Evolutionary conservation across 2,797 vertebrate species (phyloP), one percentile per base, ranked within the genome.

Genomic region (Oryzias sinensis): DNA sequence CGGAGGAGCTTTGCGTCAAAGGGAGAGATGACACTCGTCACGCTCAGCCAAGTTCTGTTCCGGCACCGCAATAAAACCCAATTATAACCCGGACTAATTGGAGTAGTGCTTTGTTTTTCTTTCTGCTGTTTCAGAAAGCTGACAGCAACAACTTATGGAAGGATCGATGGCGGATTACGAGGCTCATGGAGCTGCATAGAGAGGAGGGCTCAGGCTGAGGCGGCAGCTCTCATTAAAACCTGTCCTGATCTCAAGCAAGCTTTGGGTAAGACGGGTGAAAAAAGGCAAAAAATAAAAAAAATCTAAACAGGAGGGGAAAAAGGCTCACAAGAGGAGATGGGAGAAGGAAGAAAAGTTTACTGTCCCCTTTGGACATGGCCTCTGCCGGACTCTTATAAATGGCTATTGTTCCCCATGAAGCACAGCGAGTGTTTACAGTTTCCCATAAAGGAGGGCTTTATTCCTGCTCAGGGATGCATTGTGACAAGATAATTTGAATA

Each of bases 401-500:
- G 85, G 81, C 79, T 79, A 87, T 90, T 87, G 87, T 89, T 89
- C 82, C 83, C 80, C 51, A 65, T 76, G 85, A 89, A 90, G 86
- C 89, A 78, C 83, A 77, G 82, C 53, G 67, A 81, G 76, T 89
- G 89, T 92, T 92, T 92, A 91, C 87, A 83, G 83, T 83, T 80
- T 65, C 85, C 79, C 79, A 88, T 91, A 91, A 91, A 90, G 82
- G 71, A 76, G 61, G 80, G 68, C 80, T 89, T 92, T 91, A 92
- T 91, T 84, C 84, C 83, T 83, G 88, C 84, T 88, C 81, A 72
- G 90, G 90, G 90, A 89, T 88, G 85, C 89, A 90, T 90, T 86
- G 89, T 90, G 90, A 91, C 89, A 87, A 87, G 90, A 90, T 90
- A 66, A 92, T 92, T 92, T 90, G 89, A 91, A 91, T 91, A 89